Conservation (phyloP, 2,888 invertebrate genomes). For the Sabatieria punctata region DNA sequence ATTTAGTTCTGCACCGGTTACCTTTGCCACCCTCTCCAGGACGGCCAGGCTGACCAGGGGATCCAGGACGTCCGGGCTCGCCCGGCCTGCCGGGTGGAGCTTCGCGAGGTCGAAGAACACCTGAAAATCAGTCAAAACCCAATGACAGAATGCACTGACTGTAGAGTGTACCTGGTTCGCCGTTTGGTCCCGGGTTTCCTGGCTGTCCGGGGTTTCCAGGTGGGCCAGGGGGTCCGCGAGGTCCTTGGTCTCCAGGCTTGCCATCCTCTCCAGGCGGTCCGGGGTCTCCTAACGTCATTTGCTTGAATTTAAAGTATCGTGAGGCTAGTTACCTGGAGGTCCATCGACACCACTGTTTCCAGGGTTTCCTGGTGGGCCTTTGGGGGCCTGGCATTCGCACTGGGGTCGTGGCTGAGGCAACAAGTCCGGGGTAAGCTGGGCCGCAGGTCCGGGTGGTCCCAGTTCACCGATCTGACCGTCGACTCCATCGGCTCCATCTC, state of each 20-base stretch:
- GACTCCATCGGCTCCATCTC: conserved; percentile 19
- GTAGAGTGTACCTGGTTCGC: background rate
- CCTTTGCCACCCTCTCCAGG: background rate
- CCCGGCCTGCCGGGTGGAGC: background rate
- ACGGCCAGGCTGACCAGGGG: background rate
- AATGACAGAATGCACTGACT: no score
- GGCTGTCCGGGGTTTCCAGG: background rate
- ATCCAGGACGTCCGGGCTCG: background rate
- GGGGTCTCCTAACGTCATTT: no score
- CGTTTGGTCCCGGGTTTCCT: background rate
- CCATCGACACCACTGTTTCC: no score
- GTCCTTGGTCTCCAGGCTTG: background rate
- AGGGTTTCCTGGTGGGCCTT: background rate
- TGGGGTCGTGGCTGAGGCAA: background rate
- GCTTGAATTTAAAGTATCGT: no score
- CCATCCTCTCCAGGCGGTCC: background rate
- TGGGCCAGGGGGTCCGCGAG: background rate
- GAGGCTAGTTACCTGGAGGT: no score
- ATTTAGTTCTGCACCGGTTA: background rate
- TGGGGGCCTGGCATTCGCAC: background rate
- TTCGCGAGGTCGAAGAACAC: no score
- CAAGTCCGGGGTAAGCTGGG: background rate
- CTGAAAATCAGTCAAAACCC: no score
- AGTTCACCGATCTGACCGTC: background rate
- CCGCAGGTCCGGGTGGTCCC: background rate